A percentile compares a stretch with the other conserved stretches of the same genome.
Evolutionary conservation across 2,888 invertebrate species (phyloP).

Genomic region (Horisme vitalbata): DNA sequence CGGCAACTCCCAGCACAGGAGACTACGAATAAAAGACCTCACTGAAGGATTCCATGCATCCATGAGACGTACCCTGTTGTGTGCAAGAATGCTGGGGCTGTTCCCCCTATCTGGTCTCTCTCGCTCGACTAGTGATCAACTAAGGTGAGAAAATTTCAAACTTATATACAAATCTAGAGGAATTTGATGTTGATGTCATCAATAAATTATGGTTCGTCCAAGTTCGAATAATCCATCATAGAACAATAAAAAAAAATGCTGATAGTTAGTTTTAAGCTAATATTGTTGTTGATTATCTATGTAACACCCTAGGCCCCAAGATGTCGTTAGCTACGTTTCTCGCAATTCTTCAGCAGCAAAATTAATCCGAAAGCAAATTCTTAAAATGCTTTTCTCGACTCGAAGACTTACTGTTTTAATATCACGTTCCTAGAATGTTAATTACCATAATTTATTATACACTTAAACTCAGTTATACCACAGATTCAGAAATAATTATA

Average conservation of each 20-base stretch:
- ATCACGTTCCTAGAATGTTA: slow-evolving; percentile 30
- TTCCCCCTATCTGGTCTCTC: slow-evolving; percentile 48
- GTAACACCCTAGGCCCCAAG: too few species aligned
- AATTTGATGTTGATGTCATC: slow-evolving; percentile 2
- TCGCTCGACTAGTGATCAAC: slow-evolving; percentile 29
- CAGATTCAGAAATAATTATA: neutral
- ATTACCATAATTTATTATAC: slow-evolving; percentile 32
- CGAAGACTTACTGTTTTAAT: slow-evolving; percentile 32
- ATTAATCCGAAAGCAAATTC: too few species aligned
- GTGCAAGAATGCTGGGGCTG: slow-evolving; percentile 47
- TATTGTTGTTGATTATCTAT: too few species aligned
- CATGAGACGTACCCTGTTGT: slow-evolving; percentile 40
- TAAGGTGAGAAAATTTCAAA: slow-evolving; percentile 43
- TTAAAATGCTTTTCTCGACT: too few species aligned
- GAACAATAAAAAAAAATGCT: too few species aligned
- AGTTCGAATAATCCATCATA: too few species aligned
- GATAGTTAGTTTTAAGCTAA: too few species aligned
- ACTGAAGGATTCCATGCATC: slow-evolving; percentile 42
- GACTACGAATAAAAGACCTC: too few species aligned
- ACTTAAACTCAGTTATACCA: slow-evolving; percentile 16
- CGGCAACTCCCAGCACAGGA: slow-evolving; percentile 5
- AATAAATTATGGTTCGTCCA: too few species aligned
- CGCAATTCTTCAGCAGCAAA: too few species aligned
- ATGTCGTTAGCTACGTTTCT: too few species aligned
- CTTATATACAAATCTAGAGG: too few species aligned